These are phyloP conservation scores for Nymphalis c-album DNA, from an alignment of 2,888 invertebrate genomes.

Conservation along the genomic window DNA sequence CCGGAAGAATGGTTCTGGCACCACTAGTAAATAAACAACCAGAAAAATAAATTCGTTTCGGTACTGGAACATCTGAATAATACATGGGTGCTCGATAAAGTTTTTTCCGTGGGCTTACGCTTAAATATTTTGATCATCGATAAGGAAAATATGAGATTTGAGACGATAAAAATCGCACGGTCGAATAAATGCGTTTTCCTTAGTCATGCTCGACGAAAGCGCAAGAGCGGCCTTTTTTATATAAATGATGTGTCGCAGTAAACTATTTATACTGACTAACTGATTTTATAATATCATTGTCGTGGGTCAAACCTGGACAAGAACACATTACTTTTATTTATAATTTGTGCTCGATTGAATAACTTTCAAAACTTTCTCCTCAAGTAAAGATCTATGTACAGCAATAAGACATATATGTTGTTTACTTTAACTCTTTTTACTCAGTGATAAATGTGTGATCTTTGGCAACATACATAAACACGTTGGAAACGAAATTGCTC, in stretches of 20 bases:
- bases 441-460: no score
- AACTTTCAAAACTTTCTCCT: no score
- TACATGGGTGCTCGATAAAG: slow-evolving; percentile 11
- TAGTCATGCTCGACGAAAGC: slow-evolving; percentile 13
- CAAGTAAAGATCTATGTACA: no score
- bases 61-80: neutral
- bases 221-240: neutral
- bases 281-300: no score
- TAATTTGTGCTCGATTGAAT: no score
- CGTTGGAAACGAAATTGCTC: neutral
- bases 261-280: no score
- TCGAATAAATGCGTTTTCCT: slow-evolving; percentile 22
- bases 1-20: neutral
- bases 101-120: slow-evolving; percentile 5
- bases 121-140: slow-evolving; percentile 24
- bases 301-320: no score
- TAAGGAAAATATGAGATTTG: slow-evolving; percentile 27
- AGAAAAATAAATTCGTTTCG: neutral
- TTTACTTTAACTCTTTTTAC: no score
- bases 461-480: neutral
- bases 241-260: neutral
- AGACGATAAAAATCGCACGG: slow-evolving; percentile 26
- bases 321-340: no score
- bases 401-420: no score
- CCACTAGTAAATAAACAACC: neutral